Conservation (phyloP, 1,140 invertebrate species). For the Brachionus manjavacas region DNA sequence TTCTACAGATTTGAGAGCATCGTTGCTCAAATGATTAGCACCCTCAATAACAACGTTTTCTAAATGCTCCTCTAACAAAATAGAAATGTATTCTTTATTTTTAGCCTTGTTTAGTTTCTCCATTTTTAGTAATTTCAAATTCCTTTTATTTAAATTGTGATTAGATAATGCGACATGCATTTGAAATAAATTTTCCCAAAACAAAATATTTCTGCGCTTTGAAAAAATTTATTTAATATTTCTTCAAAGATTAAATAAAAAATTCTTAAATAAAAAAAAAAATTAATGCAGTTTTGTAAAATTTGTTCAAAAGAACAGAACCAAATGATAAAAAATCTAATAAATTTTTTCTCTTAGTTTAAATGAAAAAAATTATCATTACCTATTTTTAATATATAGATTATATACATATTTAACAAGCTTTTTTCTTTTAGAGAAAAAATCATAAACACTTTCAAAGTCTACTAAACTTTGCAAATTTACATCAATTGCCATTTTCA, state of each 20-base stretch:
- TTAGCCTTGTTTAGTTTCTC: background rate
- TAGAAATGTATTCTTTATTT: conserved; percentile 26
- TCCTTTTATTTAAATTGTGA: background rate
- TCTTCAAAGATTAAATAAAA: background rate
- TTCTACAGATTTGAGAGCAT: background rate
- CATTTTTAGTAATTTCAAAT: background rate
- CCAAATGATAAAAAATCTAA: no score
- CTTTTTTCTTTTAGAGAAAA: no score
- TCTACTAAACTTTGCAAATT: no score
- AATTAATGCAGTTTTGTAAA: no score
- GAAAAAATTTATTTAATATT: background rate
- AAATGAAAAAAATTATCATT: no score
- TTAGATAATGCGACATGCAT: background rate
- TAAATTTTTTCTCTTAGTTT: no score
- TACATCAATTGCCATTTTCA: no score
- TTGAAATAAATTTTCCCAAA: background rate
- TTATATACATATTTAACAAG: no score
- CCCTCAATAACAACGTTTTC: background rate
- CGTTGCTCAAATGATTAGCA: background rate
- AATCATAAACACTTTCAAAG: no score
- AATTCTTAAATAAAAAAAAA: no score
- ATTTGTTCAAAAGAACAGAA: no score
- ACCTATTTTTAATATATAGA: no score
- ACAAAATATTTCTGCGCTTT: background rate
- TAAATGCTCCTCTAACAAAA: background rate